phyloP scores from a whole-genome alignment of 2,797 vertebrate genomes.

The Myotis planiceps region DNA sequence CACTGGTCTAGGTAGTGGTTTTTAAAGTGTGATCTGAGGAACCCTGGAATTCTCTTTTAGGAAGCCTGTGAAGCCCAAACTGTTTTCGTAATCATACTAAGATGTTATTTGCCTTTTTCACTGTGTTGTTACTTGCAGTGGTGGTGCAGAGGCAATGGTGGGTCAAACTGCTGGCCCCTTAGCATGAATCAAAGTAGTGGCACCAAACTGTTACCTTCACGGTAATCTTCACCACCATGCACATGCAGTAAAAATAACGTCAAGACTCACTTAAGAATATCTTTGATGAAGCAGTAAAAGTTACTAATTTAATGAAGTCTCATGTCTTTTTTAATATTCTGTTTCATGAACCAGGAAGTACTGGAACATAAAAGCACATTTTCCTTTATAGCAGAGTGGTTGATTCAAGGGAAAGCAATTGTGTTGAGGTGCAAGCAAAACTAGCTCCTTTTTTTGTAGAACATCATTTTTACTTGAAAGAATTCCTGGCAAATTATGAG shows the following conservation, averaged over 20 bases:
- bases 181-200: neutral
- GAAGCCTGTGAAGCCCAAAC: neutral
- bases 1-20: neutral
- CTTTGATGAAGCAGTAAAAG: neutral
- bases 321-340: neutral
- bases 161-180: neutral
- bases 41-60: neutral
- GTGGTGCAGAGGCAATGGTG: neutral
- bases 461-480: slow-evolving; percentile 27
- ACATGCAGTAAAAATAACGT: neutral
- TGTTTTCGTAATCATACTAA: neutral
- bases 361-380: neutral
- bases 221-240: neutral
- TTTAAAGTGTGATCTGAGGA: neutral
- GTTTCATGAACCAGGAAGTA: neutral
- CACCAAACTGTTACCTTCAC: neutral
- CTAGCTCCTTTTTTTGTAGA: neutral
- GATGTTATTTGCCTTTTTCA: neutral
- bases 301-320: neutral
- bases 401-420: neutral
- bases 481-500: neutral
- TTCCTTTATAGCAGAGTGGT: neutral
- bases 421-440: neutral
- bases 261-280: neutral
- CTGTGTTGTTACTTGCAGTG: neutral